These are phyloP conservation scores for Apaloderma vittatum DNA, from an alignment of 2,113 vertebrate genomes.

Conservation along the genomic window DNA sequence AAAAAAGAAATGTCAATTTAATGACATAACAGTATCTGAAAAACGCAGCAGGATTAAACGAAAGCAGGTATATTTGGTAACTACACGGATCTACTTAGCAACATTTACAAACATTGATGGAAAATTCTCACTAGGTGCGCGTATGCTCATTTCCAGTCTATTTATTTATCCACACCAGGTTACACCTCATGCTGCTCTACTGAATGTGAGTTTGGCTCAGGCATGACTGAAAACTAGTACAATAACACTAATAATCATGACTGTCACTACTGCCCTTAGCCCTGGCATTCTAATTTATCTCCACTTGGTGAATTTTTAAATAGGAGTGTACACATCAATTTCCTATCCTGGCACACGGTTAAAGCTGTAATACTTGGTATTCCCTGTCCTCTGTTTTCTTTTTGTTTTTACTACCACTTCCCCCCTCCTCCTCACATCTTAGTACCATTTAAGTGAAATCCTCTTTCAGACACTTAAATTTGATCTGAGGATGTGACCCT, in stretches of 20 bases:
- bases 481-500: neutral
- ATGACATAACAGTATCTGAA: neutral
- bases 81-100: neutral
- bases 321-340: rapidly evolving
- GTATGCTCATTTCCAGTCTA: neutral
- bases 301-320: neutral
- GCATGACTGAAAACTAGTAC: neutral
- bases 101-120: neutral
- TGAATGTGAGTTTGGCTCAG: neutral
- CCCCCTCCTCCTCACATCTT: neutral
- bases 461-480: neutral
- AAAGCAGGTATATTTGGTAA: neutral
- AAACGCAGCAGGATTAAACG: neutral
- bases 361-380: neutral
- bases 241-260: neutral
- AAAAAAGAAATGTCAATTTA: neutral
- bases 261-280: neutral
- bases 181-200: neutral
- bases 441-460: neutral
- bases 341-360: neutral
- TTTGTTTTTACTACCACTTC: neutral
- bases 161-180: neutral
- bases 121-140: neutral
- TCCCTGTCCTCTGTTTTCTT: neutral
- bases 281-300: neutral